Evolutionary conservation across 2,888 invertebrate genomes (phyloP).

Genomic region (Kryphioiulus occultus): DNA sequence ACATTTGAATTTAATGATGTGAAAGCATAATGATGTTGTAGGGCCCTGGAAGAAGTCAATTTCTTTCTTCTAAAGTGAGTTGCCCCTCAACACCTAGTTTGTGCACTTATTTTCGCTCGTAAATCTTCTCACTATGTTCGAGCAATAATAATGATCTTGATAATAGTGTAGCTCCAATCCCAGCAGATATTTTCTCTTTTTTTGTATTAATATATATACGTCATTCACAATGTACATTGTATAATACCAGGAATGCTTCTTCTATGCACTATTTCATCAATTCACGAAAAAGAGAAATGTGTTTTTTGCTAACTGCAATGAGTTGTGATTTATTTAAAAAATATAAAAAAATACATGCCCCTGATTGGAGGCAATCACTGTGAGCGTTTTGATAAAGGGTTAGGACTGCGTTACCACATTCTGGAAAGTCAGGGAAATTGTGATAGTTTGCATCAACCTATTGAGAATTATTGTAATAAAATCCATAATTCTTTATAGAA

Average conservation of each 20-base stretch:
- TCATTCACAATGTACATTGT: neutral
- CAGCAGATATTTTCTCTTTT: neutral
- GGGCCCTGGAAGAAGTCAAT: neutral
- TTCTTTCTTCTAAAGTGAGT: neutral
- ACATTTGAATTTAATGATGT: slow-evolving; percentile 38
- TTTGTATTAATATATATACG: neutral
- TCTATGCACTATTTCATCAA: neutral
- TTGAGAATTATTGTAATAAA: too few relatives aligned
- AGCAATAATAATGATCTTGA: neutral
- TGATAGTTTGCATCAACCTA: too few relatives aligned
- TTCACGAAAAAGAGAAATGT: neutral
- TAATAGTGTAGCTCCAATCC: neutral
- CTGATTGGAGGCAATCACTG: neutral
- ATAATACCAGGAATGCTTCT: neutral
- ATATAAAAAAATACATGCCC: neutral
- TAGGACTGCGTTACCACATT: too few relatives aligned
- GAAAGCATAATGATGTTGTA: slow-evolving; percentile 37
- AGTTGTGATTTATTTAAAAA: slow-evolving; percentile 4
- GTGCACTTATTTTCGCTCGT: neutral
- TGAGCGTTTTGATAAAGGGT: neutral
- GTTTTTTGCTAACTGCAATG: neutral
- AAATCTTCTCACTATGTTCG: neutral
- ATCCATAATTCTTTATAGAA: too few relatives aligned
- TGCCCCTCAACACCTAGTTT: neutral
- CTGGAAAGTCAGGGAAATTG: too few relatives aligned